Evolutionary conservation across 2,888 invertebrate species (phyloP).

Genomic region (Sarcophaga variegata): DNA sequence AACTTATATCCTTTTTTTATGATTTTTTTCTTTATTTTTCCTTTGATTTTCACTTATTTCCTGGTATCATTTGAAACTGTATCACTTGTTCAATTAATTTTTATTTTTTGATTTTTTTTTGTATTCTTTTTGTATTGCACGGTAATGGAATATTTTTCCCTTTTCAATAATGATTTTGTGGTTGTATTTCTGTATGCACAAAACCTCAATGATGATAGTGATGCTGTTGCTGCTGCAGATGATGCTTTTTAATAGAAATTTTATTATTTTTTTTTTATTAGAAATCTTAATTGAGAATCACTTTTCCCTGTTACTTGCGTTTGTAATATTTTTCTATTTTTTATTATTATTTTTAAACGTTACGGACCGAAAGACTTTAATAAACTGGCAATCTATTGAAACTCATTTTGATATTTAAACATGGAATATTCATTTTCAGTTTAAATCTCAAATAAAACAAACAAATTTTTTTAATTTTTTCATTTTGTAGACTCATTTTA

Average conservation of each 20-base stretch:
- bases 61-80: conserved; percentile 33
- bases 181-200: neutral
- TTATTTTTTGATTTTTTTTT: conserved; percentile 1
- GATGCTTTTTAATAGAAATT: conserved; percentile 40
- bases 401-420: conserved; percentile 51
- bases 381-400: conserved; percentile 46
- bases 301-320: neutral
- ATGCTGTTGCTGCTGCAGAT: neutral
- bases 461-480: neutral
- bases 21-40: neutral
- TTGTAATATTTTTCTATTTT: neutral
- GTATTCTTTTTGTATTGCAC: neutral
- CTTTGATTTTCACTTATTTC: conserved; percentile 8
- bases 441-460: conserved; percentile 16
- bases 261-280: conserved; percentile 14
- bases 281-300: conserved; percentile 34
- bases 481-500: conserved; percentile 36
- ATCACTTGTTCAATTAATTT: conserved; percentile 48
- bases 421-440: conserved; percentile 17
- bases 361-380: conserved; percentile 31
- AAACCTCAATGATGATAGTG: neutral
- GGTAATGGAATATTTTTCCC: conserved; percentile 25
- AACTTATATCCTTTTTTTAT: neutral
- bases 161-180: conserved; percentile 31
- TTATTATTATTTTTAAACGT: conserved; percentile 39